phyloP scores from a whole-genome alignment of 2,888 invertebrate species.

The Prosapia bicincta region DNA sequence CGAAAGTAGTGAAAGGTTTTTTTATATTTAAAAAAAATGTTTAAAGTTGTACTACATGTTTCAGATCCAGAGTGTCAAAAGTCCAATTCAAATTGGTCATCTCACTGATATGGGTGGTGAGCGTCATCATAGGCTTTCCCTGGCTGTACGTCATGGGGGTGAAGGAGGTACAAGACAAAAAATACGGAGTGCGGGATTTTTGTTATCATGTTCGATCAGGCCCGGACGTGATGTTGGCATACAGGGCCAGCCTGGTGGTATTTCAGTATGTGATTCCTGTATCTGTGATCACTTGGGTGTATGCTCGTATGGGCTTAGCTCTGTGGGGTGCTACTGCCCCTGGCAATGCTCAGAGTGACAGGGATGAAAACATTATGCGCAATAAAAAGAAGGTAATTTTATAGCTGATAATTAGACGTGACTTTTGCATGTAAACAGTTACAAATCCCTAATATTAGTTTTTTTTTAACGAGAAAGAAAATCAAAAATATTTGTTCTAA shows the following conservation, averaged over 20 bases:
- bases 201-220: constrained; percentile 51
- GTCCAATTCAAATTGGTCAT: constrained; percentile 48
- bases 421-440: too few species aligned
- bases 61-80: constrained; percentile 46
- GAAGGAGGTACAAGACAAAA: constrained; percentile 22
- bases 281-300: constrained; percentile 53
- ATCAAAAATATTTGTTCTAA: too few species aligned
- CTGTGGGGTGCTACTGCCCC: constrained; percentile 53
- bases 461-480: too few species aligned
- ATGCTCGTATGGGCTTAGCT: constrained; percentile 51
- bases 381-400: constrained; percentile 53
- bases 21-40: too few species aligned
- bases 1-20: too few species aligned
- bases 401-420: neutral
- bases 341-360: constrained; percentile 49
- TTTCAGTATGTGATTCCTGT: constrained; percentile 56
- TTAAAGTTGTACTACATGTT: too few species aligned
- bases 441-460: too few species aligned
- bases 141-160: constrained; percentile 45
- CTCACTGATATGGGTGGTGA: constrained; percentile 49
- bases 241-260: constrained; percentile 55
- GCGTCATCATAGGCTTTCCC: constrained; percentile 46
- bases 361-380: constrained; percentile 50
- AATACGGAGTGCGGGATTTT: constrained; percentile 43
- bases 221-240: constrained; percentile 53